Evolutionary conservation across 2,113 vertebrate species (phyloP).

Genomic region (Thymallus thymallus): DNA sequence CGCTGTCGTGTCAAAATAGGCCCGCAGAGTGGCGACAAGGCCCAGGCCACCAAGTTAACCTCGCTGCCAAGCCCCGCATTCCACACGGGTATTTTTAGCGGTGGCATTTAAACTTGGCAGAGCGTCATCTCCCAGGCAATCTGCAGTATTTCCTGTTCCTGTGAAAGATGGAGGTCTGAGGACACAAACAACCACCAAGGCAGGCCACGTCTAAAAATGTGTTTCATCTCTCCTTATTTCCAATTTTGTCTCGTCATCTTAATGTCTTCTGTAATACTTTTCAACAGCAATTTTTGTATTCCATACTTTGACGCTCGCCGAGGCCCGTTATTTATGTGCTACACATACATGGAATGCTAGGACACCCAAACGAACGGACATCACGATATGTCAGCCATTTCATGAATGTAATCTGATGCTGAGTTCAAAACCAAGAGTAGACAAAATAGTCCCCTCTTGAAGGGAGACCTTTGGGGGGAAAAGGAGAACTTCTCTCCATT

Average conservation of each 20-base stretch:
- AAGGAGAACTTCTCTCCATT: conserved; percentile 2
- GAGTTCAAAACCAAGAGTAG: conserved; percentile 18
- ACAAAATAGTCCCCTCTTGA: background rate
- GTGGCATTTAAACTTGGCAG: conserved; percentile 75
- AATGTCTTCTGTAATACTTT: background rate
- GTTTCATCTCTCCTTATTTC: background rate
- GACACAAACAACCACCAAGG: conserved; percentile 32
- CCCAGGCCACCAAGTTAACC: conserved; percentile 43
- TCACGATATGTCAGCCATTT: conserved; percentile 45
- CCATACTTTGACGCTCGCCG: conserved; percentile 6
- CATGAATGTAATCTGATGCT: conserved; percentile 46
- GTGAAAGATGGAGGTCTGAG: conserved; percentile 48
- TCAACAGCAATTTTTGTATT: background rate
- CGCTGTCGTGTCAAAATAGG: conserved; percentile 63
- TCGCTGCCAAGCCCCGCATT: conserved; percentile 65
- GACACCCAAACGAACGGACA: conserved; percentile 43
- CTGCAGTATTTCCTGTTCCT: conserved; percentile 73
- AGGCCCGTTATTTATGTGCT: conserved; percentile 41
- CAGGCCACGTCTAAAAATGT: conserved; percentile 25
- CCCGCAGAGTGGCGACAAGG: conserved; percentile 67
- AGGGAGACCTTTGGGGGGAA: background rate
- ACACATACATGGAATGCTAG: conserved; percentile 49
- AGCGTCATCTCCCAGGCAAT: conserved; percentile 59
- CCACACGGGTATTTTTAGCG: conserved; percentile 72
- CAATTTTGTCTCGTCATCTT: conserved; percentile 1